phyloP scores from a whole-genome alignment of 1,140 invertebrate species.

The Mercenaria mercenaria region DNA sequence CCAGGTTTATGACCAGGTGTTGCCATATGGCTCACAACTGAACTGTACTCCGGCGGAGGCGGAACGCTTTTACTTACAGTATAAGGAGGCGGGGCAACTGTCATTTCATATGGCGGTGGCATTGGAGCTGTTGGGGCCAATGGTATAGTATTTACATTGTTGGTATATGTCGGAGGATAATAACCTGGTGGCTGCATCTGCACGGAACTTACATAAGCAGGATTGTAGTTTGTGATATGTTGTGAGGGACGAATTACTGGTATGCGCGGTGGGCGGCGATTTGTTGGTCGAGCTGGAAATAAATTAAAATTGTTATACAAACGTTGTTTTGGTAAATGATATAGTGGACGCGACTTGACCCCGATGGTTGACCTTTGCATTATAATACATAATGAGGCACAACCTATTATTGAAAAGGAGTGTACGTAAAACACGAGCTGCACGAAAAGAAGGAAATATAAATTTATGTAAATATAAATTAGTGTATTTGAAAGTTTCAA shows the following conservation, averaged over 20 bases:
- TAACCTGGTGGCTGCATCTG: background rate
- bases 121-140: constrained; percentile 33
- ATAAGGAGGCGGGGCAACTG: constrained; percentile 40
- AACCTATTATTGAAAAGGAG: no score
- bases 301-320: background rate
- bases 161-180: background rate
- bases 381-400: no score
- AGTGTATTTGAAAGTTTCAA: no score
- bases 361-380: no score
- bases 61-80: background rate
- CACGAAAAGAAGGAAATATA: no score
- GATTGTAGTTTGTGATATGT: background rate
- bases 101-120: constrained; percentile 51
- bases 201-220: background rate
- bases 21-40: constrained; percentile 22
- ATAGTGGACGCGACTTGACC: no score
- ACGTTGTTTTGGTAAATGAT: no score
- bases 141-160: background rate
- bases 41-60: constrained; percentile 37
- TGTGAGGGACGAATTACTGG: background rate
- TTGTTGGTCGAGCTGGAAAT: background rate
- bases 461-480: no score
- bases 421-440: no score
- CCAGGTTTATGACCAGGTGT: constrained; percentile 22
- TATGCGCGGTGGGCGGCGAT: background rate